Evolutionary conservation across 2,113 vertebrate species (phyloP).

Genomic region (Eptesicus fuscus): DNA sequence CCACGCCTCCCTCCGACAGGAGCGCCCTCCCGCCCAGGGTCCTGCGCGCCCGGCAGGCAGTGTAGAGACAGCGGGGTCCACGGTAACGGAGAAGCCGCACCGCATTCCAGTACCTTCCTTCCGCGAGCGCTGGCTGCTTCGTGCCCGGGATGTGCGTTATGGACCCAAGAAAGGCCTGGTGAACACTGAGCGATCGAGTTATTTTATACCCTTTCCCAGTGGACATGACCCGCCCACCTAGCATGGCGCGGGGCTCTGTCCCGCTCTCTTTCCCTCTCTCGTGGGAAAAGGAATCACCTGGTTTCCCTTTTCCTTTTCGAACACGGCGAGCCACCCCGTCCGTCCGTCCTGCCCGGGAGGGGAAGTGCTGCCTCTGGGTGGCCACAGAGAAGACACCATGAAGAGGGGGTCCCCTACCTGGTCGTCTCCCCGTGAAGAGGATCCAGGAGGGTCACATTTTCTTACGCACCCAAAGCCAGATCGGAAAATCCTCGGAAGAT

Average conservation of each 20-base stretch:
- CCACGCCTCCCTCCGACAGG: neutral
- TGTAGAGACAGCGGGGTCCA: neutral
- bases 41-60: too few relatives aligned
- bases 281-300: neutral
- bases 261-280: neutral
- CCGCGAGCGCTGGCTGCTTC: neutral
- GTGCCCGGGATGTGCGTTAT: neutral
- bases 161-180: neutral
- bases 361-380: neutral
- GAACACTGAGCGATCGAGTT: neutral
- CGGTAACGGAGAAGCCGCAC: neutral
- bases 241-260: too few relatives aligned
- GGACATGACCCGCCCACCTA: neutral
- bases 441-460: neutral
- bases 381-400: neutral
- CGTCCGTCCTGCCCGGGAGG: neutral
- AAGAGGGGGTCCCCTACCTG: neutral
- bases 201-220: neutral
- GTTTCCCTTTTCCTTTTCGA: neutral
- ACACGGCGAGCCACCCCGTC: neutral
- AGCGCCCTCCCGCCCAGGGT: neutral
- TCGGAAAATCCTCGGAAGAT: constrained; percentile 26
- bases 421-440: neutral
- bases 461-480: neutral
- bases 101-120: neutral